Percentiles rank a stretch among this genome's conserved stretches.
phyloP scores from a whole-genome alignment of 2,888 invertebrate genomes.

The Andrena trimmerana region DNA sequence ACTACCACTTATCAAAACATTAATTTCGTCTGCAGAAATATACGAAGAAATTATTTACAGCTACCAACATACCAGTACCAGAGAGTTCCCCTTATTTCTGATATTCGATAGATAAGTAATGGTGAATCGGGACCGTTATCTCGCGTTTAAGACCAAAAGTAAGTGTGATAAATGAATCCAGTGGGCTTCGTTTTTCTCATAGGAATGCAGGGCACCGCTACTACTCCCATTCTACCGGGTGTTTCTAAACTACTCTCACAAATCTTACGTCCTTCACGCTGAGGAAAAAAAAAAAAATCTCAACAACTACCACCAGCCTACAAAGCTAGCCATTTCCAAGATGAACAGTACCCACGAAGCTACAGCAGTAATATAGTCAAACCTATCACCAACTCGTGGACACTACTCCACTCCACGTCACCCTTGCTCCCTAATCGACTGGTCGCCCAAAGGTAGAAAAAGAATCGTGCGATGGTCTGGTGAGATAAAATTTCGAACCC shows the following conservation, averaged over 20 bases:
- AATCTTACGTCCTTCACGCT: no score
- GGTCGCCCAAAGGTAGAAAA: conserved; percentile 2
- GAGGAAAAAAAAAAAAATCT: no score
- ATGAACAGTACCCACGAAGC: no score
- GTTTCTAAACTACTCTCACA: no score
- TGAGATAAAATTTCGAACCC: conserved; percentile 28
- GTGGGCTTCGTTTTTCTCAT: not conserved
- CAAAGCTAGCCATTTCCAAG: no score
- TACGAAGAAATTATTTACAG: not conserved
- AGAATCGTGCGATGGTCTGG: conserved; percentile 12
- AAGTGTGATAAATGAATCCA: conserved; percentile 6
- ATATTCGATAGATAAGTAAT: conserved; percentile 13
- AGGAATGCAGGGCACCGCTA: conserved; percentile 11
- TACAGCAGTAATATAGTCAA: not conserved
- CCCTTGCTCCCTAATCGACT: not conserved
- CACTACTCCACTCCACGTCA: not conserved
- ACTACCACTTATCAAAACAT: not conserved
- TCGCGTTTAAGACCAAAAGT: not conserved
- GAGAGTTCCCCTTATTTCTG: not conserved
- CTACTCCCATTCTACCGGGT: no score
- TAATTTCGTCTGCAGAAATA: not conserved
- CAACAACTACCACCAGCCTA: no score
- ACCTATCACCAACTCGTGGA: not conserved
- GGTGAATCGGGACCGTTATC: conserved; percentile 11
- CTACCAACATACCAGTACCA: not conserved